Base-by-base conservation (phyloP, 2,888 invertebrate species). In the Aphelenchoides bicaudatus region DNA sequence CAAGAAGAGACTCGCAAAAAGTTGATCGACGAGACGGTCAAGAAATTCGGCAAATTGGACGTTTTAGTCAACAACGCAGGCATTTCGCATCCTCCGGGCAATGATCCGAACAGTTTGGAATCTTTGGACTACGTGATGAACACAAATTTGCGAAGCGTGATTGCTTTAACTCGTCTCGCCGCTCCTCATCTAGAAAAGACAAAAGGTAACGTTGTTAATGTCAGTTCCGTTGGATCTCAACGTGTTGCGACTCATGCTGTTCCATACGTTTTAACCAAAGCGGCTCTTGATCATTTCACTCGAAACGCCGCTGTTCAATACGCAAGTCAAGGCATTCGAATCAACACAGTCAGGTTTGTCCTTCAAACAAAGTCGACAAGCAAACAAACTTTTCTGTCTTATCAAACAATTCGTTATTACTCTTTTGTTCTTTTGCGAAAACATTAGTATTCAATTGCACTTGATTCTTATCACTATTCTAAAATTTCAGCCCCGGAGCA, bases 21-120 rank as follows among this genome's bases (percentile, higher is more conserved):
- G 27, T 3, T 60, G n/a, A 56, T 60, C 39, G 39, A 31, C 1
- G 64, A 56, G 27, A 60, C 60, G 2, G 43, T 60, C 1, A 23
- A 60, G 16, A 62, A 61, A n/a, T 60, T 64, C 39, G 60, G 60
- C 8, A 16, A 56, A 29, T 25, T 60, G n/a, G 60, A 60, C 21
- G 60, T 51, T 28, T 29, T 54, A 6, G 43, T 54, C 6, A 60
- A 60, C 31, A 56, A 56, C 23, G 56, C 56, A 13, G 56, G 53
- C 2, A 21, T 51, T 2, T 51, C 52, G 16, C 52, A 51, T 19
- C 34, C 19, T 21, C 38, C 49, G 2, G 49, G 38, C 38, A 2
- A 19, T 1, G 49, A 49, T 21, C 49, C 49, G 2, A 49, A 49
- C 37, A 37, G 30, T n/a, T 13, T 38, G 28, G 49, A 49, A 38